Evolutionary conservation across 2,797 vertebrate species (phyloP), one percentile per base, ranked within the genome.

Genomic region (Somateria mollissima): DNA sequence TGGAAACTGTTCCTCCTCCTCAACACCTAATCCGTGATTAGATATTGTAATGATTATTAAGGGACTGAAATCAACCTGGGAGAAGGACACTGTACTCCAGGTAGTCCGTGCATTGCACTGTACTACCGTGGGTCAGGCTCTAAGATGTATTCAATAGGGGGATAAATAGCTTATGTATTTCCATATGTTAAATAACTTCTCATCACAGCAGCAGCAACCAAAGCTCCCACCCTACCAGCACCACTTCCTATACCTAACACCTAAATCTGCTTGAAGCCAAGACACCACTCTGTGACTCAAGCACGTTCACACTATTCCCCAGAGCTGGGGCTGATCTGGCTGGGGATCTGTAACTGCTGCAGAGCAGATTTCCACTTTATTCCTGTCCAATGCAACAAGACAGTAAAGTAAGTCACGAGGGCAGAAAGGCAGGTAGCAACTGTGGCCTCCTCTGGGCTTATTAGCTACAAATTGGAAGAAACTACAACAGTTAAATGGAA

Each of bases 1-100:
- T 91, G 62, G 84, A 83, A 85, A 78, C 54, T 21, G 20, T n/a
- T 89, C 16, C 45, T 43, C 34, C 60, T 89, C 43, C 58, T 90
- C 70, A 85, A 4, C 37, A 36, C 66, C 53, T 96, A 80, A 95
- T 90, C 87, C 78, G 34, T 47, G 87, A 95, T 95, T 89, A 95
- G 65, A 80, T 87, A 89, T 8, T 85, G 58, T 21, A 83, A 62
- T 32, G 69, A 85, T 79, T 69, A 93, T 79, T 75, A 93, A 65
- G 69, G 77, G 22, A 74, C 75, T 82, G 18, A 58, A 77, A 75
- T 54, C 41, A 92, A 91, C 32, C 27, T 75, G 69, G 39, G 82
- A 92, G 92, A 88, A 95, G 70, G 82, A 73, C 81, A 73, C 24
- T 57, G 71, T 77, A 83, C 30, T 83, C 39, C 45, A 78, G 70